A percentile compares a stretch with the other conserved stretches of the same genome.
phyloP scores from a whole-genome alignment of 1,140 invertebrate species.

The Trichonephila clavipes region DNA sequence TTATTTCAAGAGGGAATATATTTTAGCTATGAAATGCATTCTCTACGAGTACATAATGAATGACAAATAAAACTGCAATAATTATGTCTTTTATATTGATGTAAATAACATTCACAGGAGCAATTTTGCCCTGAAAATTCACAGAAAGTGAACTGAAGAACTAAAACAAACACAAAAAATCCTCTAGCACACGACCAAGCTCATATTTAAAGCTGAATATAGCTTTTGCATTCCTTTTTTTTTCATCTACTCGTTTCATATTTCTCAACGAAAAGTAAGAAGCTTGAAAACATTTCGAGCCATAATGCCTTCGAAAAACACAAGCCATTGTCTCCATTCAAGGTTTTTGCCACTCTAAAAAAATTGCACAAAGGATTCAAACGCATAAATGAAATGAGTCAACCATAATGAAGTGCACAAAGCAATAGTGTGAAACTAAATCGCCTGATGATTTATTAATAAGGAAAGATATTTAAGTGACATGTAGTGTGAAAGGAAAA shows the following conservation, averaged over 20 bases:
- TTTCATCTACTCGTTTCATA: not conserved
- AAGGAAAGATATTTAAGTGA: not conserved
- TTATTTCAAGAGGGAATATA: no score
- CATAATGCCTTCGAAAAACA: not conserved
- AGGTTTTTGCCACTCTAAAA: slow-evolving; percentile 4
- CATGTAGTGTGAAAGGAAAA: not conserved
- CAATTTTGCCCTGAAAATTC: no score
- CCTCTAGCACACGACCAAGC: not conserved
- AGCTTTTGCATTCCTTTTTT: not conserved
- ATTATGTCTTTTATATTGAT: not conserved
- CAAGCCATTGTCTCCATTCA: not conserved
- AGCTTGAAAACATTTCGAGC: not conserved
- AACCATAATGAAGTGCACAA: not conserved
- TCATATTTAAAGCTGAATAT: not conserved
- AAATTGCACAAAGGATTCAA: not conserved
- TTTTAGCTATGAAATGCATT: no score
- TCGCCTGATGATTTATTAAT: slow-evolving; percentile 23
- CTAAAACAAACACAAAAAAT: no score
- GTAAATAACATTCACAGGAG: not conserved
- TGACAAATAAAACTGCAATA: not conserved
- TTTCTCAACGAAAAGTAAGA: not conserved
- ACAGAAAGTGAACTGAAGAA: no score
- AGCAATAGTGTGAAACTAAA: not conserved
- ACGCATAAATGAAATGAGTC: not conserved
- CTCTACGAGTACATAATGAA: no score